These are phyloP conservation scores for Cassiopea andromeda DNA, from an alignment of 30 jellyfish, hydroid and myxozoan genomes.

Conservation along the genomic window DNA sequence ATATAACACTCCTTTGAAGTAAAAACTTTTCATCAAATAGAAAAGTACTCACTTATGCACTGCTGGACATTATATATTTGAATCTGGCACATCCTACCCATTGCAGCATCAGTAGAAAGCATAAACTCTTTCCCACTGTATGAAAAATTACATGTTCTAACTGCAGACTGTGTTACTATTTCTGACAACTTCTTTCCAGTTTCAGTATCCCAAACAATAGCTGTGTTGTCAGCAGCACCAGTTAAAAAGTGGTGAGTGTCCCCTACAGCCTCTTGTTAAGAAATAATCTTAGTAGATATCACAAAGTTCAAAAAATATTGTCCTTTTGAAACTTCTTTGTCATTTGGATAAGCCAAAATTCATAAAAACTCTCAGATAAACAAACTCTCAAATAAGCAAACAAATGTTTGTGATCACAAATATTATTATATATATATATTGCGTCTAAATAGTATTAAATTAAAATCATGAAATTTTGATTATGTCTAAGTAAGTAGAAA, in stretches of 20 bases:
- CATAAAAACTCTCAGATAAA: no score
- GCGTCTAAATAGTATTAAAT: no score
- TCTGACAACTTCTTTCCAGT: constrained; percentile 82
- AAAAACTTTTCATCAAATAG: no score
- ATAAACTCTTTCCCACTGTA: constrained; percentile 84
- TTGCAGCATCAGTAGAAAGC: constrained; percentile 84
- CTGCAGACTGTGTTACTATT: constrained; percentile 86
- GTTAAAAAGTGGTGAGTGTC: constrained; percentile 79
- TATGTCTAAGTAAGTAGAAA: no score
- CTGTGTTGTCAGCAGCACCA: constrained; percentile 96
- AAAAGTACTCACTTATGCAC: constrained; percentile 52
- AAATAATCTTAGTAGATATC: not conserved
- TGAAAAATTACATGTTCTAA: constrained; percentile 89
- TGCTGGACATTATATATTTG: constrained; percentile 75
- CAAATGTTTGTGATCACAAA: no score
- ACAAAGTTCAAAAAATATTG: no score
- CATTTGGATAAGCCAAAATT: no score
- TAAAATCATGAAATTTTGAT: no score
- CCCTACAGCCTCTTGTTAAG: constrained; percentile 67
- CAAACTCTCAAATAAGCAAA: no score
- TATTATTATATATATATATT: no score
- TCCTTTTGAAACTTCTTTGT: no score
- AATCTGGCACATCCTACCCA: constrained; percentile 90
- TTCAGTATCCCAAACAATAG: constrained; percentile 89
- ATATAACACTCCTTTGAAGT: no score